Conservation (phyloP, 2,113 vertebrate genomes). For the Trogon melanurus region DNA sequence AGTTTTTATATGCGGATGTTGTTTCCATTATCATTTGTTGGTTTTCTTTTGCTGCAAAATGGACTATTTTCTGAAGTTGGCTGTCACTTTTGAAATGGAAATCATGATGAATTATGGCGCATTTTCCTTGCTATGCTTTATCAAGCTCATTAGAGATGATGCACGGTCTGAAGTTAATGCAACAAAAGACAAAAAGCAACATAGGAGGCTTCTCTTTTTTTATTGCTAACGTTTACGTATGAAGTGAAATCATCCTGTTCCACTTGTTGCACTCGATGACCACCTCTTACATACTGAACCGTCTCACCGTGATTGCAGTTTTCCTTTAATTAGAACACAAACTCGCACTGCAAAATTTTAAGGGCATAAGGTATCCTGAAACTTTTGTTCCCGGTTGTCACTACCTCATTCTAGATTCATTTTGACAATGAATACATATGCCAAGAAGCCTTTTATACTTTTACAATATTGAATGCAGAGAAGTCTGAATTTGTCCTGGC, state of each 20-base stretch:
- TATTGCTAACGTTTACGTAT: constrained; percentile 25
- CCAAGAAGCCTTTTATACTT: constrained; percentile 21
- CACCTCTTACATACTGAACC: neutral
- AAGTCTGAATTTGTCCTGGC: constrained; percentile 47
- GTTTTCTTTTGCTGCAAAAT: constrained; percentile 55
- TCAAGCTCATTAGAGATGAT: constrained; percentile 81
- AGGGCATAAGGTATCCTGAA: neutral
- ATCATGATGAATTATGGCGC: constrained; percentile 73
- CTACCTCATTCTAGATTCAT: neutral
- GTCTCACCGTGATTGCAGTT: neutral
- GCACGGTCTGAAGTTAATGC: constrained; percentile 69
- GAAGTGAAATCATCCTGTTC: constrained; percentile 30
- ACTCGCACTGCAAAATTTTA: neutral
- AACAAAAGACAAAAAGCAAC: constrained; percentile 48
- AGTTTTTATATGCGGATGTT: constrained; percentile 9
- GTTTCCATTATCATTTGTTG: constrained; percentile 9
- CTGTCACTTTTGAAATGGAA: constrained; percentile 76
- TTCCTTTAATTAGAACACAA: neutral
- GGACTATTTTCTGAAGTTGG: constrained; percentile 53
- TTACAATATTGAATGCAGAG: neutral
- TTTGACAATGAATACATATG: neutral
- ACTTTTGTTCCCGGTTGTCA: neutral
- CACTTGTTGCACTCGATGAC: constrained; percentile 31
- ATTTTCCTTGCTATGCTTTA: constrained; percentile 75
- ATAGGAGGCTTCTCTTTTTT: neutral